Conservation (phyloP, 2,113 vertebrate genomes). For the Brachirus orientalis region DNA sequence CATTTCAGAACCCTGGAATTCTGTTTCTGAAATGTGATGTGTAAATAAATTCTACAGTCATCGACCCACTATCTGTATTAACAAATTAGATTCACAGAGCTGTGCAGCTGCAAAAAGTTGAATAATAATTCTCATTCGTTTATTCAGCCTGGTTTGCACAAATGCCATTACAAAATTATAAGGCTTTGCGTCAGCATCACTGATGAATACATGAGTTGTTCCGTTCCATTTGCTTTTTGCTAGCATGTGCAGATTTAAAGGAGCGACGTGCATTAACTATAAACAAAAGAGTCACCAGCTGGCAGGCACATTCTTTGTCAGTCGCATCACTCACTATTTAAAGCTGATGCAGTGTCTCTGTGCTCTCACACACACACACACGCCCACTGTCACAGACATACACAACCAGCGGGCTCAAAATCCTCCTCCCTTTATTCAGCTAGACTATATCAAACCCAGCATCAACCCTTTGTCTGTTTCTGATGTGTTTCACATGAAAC, state of each 20-base stretch:
- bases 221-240: background rate
- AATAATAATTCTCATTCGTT: constrained; percentile 15
- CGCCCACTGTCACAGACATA: background rate
- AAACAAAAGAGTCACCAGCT: constrained; percentile 22
- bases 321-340: constrained; percentile 5
- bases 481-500: constrained; percentile 19
- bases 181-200: background rate
- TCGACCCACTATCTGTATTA: constrained; percentile 38
- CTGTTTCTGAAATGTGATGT: constrained; percentile 10
- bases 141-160: background rate
- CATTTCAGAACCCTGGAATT: too few relatives aligned
- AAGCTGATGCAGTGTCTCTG: background rate
- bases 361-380: background rate
- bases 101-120: constrained; percentile 26
- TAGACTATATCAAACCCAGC: constrained; percentile 22
- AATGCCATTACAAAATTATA: constrained; percentile 25
- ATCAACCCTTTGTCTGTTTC: constrained; percentile 9
- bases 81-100: constrained; percentile 10
- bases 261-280: constrained; percentile 5
- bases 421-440: constrained; percentile 4
- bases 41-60: constrained; percentile 44
- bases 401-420: constrained; percentile 10
- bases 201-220: background rate
- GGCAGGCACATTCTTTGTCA: constrained; percentile 4
- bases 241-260: constrained; percentile 5